phyloP scores from a whole-genome alignment of 2,888 invertebrate genomes.

The Pheosia gnoma region DNA sequence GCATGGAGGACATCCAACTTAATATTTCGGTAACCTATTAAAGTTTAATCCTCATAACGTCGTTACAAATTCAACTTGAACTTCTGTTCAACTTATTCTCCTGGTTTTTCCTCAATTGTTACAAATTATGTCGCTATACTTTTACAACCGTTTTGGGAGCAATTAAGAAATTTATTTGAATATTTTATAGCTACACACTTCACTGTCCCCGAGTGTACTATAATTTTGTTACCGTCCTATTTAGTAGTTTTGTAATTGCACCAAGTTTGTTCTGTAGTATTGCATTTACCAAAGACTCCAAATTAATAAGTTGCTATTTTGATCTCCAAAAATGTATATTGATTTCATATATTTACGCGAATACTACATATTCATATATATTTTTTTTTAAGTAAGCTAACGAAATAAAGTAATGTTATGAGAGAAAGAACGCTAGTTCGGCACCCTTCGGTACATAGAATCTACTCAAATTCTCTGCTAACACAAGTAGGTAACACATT shows the following conservation, averaged over 20 bases:
- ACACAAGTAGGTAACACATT: neutral
- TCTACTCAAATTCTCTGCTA: neutral
- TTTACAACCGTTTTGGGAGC: constrained; percentile 3
- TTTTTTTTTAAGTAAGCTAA: too few species aligned
- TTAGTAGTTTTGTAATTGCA: constrained; percentile 21
- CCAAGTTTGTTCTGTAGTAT: neutral
- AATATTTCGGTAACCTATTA: too few species aligned
- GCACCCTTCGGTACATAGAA: too few species aligned
- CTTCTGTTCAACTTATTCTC: neutral
- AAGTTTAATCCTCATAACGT: neutral
- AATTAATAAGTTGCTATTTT: neutral
- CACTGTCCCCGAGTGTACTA: constrained; percentile 33
- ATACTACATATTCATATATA: too few species aligned
- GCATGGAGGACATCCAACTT: too few species aligned
- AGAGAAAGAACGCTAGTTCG: too few species aligned
- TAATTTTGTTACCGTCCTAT: constrained; percentile 19
- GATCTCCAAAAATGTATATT: too few species aligned
- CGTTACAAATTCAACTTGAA: neutral
- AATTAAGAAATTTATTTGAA: constrained; percentile 1
- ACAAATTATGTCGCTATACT: neutral
- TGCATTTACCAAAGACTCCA: neutral
- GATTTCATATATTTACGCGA: too few species aligned
- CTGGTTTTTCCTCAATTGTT: neutral
- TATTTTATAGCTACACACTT: constrained; percentile 10
- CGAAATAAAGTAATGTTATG: too few species aligned